These are phyloP conservation scores for Hololepta plana DNA, from an alignment of 2,888 invertebrate genomes.

Conservation along the genomic window DNA sequence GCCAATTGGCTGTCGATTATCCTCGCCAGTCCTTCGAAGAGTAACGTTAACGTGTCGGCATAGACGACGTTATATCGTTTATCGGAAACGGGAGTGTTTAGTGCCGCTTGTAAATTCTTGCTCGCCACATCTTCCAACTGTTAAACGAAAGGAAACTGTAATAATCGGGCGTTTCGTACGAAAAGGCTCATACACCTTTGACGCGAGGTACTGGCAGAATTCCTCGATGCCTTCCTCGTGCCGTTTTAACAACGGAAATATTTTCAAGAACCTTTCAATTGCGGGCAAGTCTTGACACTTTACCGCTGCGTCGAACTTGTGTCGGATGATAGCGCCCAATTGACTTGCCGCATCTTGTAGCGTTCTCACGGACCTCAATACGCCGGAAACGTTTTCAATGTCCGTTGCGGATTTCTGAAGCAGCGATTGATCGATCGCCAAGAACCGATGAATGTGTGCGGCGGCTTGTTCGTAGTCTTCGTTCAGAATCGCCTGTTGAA, in stretches of 20 bases:
- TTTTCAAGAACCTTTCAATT: slow-evolving; percentile 89
- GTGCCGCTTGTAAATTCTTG: slow-evolving; percentile 49
- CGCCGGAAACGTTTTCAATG: slow-evolving; percentile 49
- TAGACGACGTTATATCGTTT: slow-evolving; percentile 60
- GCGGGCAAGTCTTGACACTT: slow-evolving; percentile 72
- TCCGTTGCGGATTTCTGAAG: slow-evolving; percentile 50
- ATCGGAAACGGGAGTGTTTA: slow-evolving; percentile 45
- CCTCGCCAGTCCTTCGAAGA: slow-evolving; percentile 64
- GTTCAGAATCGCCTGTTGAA: slow-evolving; percentile 78
- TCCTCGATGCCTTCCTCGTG: slow-evolving; percentile 78
- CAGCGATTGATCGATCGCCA: slow-evolving; percentile 78
- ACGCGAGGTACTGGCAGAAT: slow-evolving; percentile 72
- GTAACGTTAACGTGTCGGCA: slow-evolving; percentile 66
- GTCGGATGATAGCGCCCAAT: slow-evolving; percentile 48
- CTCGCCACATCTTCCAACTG: slow-evolving; percentile 47
- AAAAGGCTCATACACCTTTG: slow-evolving; percentile 37
- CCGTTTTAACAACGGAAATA: slow-evolving; percentile 87
- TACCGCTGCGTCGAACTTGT: slow-evolving; percentile 83
- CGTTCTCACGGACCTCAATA: slow-evolving; percentile 50
- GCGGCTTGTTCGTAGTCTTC: slow-evolving; percentile 97
- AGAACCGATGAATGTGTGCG: slow-evolving; percentile 83
- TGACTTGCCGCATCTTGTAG: slow-evolving; percentile 61
- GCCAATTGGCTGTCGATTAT: slow-evolving; percentile 78
- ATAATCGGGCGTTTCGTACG: not conserved
- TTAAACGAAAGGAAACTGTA: slow-evolving; percentile 8